Base-by-base conservation (phyloP, 1,140 invertebrate species). In the Bathynomus jamesi region DNA sequence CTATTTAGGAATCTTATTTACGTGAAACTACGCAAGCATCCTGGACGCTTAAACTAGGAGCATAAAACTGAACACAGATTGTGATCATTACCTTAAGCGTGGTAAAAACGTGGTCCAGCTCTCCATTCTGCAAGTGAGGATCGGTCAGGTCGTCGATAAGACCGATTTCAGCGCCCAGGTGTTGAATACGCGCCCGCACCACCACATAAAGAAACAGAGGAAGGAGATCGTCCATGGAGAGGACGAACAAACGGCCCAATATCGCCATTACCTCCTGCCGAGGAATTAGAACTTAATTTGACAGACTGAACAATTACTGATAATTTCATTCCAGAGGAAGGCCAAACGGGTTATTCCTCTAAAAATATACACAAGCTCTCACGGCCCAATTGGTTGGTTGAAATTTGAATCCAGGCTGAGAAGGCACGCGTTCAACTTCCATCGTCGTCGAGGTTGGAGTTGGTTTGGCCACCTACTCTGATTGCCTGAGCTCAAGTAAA, bases 141-240 rank as follows among this genome's bases (percentile, higher is more conserved):
- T 93, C 91, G 83, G 92, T 89, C 76, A 94, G 90, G 81, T 94
- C 90, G 76, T 91, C 88, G 24, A 93, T 89, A 78, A 93, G 89
- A 80, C 91, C 89, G 78, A 93, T 89, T 83, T 93, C 91, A 17
- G 91, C 92, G 3, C 91, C 91, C 21, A 94, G 85, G 81, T 93
- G 90, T 68, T 90, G 86, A 76, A 94, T 89, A 70, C 89, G 84
- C 25, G 91, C 87, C 63, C 91, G 83, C 0, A 94, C 89, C 30
- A 93, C 91, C 46, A 93, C 89, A 82, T 89, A 94, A 80, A 90
- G 88, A 82, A 93, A 93, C 28, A 92, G 87, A 3, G 92, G 91
- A 82, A 94, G 90, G 70, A 94, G 82, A 77, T 92, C 90, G 82
- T 94, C 91, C 89, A 92, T 92, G 76, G 87, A 89, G 89, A 90